Base-by-base conservation (phyloP, 2,888 invertebrate genomes). In the Megastigmus dorsalis region DNA sequence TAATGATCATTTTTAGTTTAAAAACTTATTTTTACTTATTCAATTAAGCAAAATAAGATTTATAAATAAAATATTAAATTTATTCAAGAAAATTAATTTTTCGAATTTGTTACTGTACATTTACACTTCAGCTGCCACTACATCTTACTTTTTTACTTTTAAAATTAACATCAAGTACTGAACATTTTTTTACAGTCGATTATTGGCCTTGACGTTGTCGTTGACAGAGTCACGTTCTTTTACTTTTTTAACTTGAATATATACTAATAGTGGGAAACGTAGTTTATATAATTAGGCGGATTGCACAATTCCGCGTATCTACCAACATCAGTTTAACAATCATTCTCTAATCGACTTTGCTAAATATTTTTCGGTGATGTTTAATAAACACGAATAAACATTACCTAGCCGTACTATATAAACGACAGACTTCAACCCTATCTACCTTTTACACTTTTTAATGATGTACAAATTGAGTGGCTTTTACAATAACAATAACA, bases 361-460 rank as follows among this genome's bases (percentile, higher is more conserved):
- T 75, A 71, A 20, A 20, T 50, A 59, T 54, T 10, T 70, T 71
- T 55, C 38, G 9, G 52, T 67, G 48, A 41, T 52, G 41, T 43
- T 57, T 43, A 26, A 67, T 63, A 20, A 75, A 75, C 62, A 75
- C 41, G 43, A 67, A 43, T 57, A 48, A 63, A 59, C 36, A 45
- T 63, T 67, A 60, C 38, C 66, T 75, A 75, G 66, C 23, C 55
- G 54, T 67, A 55, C 55, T 71, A 66, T 43, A 38, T 54, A 65
- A 69, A 71, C 59, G 65, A 72, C 75, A 72, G 72, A 72, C 68
- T 76, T 68, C 18, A 28, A 75, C 62, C 66, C 66, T 63, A 55
- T 45, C 26, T 68, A 72, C 59, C 54, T 71, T 65, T 69, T 50
- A 63, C 50, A 67, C 6, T 45, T 33, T 41, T 38, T 48, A 33